Evolutionary conservation across 2,797 vertebrate genomes (phyloP).

Genomic region (Synanceia verrucosa): DNA sequence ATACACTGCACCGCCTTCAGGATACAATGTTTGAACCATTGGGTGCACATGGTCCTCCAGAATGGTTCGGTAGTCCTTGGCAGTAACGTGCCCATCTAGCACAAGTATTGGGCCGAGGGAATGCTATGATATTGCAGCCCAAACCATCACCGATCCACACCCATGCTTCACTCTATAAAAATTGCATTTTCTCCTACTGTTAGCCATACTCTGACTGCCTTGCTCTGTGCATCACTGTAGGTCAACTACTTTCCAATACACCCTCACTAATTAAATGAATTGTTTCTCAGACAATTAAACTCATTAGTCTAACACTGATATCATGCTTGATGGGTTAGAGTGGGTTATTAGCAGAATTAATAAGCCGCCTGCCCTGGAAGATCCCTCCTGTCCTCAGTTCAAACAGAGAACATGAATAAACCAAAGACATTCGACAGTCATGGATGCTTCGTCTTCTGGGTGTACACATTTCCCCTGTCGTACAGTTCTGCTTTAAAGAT

Average conservation of each 20-base stretch:
- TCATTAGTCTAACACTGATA: background rate
- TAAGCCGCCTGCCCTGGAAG: background rate
- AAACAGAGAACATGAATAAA: too few relatives aligned
- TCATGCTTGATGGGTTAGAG: background rate
- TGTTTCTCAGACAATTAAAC: background rate
- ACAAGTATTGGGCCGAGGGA: too few relatives aligned
- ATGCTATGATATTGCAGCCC: too few relatives aligned
- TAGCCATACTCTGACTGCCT: background rate
- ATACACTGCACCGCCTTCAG: too few relatives aligned
- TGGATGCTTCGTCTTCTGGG: background rate
- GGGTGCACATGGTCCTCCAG: too few relatives aligned
- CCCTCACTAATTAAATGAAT: background rate
- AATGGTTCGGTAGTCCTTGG: too few relatives aligned
- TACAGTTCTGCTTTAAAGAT: conserved; percentile 6
- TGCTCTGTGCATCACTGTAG: background rate
- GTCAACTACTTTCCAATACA: background rate
- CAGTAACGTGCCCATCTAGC: too few relatives aligned
- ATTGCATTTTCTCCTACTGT: background rate
- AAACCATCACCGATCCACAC: too few relatives aligned
- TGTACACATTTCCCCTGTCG: background rate
- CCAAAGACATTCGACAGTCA: too few relatives aligned
- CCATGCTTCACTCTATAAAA: too few relatives aligned
- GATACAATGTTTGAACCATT: too few relatives aligned
- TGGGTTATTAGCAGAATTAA: background rate
- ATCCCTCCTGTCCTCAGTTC: too few relatives aligned